Percentiles rank a stretch among this genome's conserved stretches.
phyloP scores from a whole-genome alignment of 2,113 vertebrate species.

The Corythoichthys intestinalis region DNA sequence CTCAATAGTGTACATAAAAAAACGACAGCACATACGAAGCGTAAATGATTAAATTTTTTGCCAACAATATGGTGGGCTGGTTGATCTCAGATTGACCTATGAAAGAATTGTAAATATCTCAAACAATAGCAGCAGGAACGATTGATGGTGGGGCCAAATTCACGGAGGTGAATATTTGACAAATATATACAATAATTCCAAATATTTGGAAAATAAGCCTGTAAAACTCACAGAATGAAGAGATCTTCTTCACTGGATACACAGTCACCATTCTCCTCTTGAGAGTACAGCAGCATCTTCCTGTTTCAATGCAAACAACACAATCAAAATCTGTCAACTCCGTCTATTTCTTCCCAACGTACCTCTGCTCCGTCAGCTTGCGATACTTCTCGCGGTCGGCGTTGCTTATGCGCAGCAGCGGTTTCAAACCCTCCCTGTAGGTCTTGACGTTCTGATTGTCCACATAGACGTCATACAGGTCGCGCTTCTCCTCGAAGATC shows the following conservation, averaged over 20 bases:
- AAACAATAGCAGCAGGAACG: too few species aligned
- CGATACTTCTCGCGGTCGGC: constrained; percentile 89
- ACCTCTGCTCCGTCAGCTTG: constrained; percentile 92
- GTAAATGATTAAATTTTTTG: too few species aligned
- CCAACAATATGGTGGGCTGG: too few species aligned
- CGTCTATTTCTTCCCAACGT: background rate
- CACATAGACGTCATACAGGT: constrained; percentile 91
- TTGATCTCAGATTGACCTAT: too few species aligned
- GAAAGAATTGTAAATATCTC: too few species aligned
- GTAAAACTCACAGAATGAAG: constrained; percentile 87
- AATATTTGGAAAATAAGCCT: background rate
- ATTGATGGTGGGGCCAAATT: too few species aligned
- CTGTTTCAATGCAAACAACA: constrained; percentile 59
- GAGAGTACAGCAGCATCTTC: constrained; percentile 91
- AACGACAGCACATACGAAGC: too few species aligned
- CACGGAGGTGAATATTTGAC: too few species aligned
- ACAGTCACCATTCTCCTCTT: constrained; percentile 87
- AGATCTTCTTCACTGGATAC: constrained; percentile 92
- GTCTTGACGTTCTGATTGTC: constrained; percentile 96
- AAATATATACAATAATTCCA: too few species aligned
- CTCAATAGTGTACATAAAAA: too few species aligned
- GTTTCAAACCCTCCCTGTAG: constrained; percentile 82
- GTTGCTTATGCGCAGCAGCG: constrained; percentile 84
- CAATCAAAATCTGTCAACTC: background rate
- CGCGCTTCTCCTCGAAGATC: constrained; percentile 93